Evolutionary conservation across 2,888 invertebrate genomes (phyloP), one percentile per base, ranked within the genome.

Genomic region (Acanthacorydalis orientalis): DNA sequence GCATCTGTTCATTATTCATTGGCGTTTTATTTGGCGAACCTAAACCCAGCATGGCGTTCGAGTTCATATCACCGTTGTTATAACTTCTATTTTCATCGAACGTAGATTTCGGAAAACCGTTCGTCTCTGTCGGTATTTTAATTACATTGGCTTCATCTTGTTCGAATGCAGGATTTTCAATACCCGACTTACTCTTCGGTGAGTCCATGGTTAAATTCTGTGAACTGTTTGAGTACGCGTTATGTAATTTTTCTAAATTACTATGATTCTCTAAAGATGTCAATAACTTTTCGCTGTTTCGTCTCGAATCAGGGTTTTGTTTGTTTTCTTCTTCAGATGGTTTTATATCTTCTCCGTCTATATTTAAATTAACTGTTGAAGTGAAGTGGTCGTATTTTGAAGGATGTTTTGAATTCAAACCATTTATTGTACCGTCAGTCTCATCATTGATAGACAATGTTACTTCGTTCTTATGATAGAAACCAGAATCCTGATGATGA

Each of bases 161-260:
- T 37, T 60, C 57, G 50, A 61, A 68, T 1, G 63, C 67, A 1
- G 65, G 65, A 57, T 68, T 68, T 49, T 72, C 68, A 57, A 75
- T 69, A 32, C 75, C 68, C 43, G 58, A 60, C 9, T 52, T 56
- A 31, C 53, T 49, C 39, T 55, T 54, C 9, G 57, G 55, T 4
- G 56, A 53, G 15, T 55, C 54, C 15, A 55, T 54, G 47, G 64
- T 62, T 48, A 68, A 55, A 42, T 61, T 62, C 48, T 60, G 64
- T 32, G 63, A 61, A 54, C 66, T 66, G 35, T 31, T 31, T 14
- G 41, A 23, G 34, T 44, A 44, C 15, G 63, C 63, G 49, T 63
- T 64, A 50, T 60, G 64, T 57, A 63, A 59, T 49, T 61, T 63
- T 48, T 65, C 63, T 49, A 63, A 53, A 49, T 64, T 61, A 46